phyloP scores from a whole-genome alignment of 2,888 invertebrate species.

The Leptopterna dolabrata region DNA sequence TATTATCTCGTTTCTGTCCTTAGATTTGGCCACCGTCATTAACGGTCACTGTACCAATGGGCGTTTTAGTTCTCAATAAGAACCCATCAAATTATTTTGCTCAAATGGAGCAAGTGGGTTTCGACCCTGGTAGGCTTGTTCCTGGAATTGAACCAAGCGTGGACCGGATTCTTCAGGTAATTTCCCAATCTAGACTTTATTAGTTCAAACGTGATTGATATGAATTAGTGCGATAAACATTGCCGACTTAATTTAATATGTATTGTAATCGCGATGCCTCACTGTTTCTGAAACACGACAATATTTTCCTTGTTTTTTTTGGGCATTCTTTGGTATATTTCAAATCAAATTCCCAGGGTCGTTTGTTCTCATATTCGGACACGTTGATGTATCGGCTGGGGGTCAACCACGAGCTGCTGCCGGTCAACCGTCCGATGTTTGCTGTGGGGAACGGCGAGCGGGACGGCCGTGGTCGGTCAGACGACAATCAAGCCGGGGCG shows the following conservation, averaged over 20 bases:
- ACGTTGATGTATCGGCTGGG: constrained; percentile 93
- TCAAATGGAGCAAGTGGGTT: constrained; percentile 70
- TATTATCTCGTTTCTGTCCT: background rate
- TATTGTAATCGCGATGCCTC: too few relatives aligned
- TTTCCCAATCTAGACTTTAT: too few relatives aligned
- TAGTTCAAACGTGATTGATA: background rate
- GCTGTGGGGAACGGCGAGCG: constrained; percentile 78
- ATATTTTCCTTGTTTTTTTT: too few relatives aligned
- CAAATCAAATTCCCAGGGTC: constrained; percentile 68
- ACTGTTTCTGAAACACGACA: too few relatives aligned
- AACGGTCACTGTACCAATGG: constrained; percentile 69
- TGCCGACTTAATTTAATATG: too few relatives aligned
- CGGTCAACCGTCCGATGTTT: constrained; percentile 91
- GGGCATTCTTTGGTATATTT: too few relatives aligned
- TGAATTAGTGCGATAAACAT: too few relatives aligned
- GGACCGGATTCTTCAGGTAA: constrained; percentile 70
- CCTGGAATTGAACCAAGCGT: constrained; percentile 71
- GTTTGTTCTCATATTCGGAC: constrained; percentile 89
- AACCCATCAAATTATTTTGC: constrained; percentile 70
- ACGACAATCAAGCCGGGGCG: constrained; percentile 83
- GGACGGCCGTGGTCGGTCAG: constrained; percentile 82
- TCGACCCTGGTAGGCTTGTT: constrained; percentile 68
- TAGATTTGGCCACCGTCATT: background rate
- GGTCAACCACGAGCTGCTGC: constrained; percentile 89
- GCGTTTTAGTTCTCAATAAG: constrained; percentile 69